Evolutionary conservation across 1,140 invertebrate genomes (phyloP), one percentile per base, ranked within the genome.

Genomic region (Drosophila prosaltans): DNA sequence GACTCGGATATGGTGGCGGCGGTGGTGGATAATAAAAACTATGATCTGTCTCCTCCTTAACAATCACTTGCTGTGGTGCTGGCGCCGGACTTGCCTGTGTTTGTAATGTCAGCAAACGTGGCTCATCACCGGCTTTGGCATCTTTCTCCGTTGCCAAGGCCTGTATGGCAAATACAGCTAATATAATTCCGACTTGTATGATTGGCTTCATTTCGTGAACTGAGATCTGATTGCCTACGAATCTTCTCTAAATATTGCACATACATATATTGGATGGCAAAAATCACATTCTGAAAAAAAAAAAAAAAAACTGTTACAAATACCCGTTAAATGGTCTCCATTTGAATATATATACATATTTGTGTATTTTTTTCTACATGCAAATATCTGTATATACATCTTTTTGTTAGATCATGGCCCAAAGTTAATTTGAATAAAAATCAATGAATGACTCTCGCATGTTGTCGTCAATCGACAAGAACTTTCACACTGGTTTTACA

Each of bases 391-490:
- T 55, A 16, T 36, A 39, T 30, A 58, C 60, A 30, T 64, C 60
- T 63, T 65, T 77, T 76, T 60, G 43, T 76, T 55, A 70, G 58
- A 26, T 63, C n/a, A 16, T 45, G 51, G 59, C 16, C 41, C 16
- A 16, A 41, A 39, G 11, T 39, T 26, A 28, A 77, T 77, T 77
- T 77, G 66, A 74, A 77, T 77, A 70, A 65, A 70, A 77, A 40
- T 77, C 43, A 77, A 70, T 77, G 74, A 77, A 76, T 69, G 74
- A 64, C 21, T 10, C 3, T 43, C 32, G 32, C 3, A 36, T 36
- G 32, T 4, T 4, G 28, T 36, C 32, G 32, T 48, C 45, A 21
- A 21, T 21, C 16, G 45, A 48, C 45, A 66, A 62, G 72, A 58
- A 75, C 72, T 75, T 75, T 75, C 73, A 75, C 73, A 58, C 45